Evolutionary conservation across 1,140 invertebrate species (phyloP), one percentile per base, ranked within the genome.

Genomic region (Panulirus ornatus): DNA sequence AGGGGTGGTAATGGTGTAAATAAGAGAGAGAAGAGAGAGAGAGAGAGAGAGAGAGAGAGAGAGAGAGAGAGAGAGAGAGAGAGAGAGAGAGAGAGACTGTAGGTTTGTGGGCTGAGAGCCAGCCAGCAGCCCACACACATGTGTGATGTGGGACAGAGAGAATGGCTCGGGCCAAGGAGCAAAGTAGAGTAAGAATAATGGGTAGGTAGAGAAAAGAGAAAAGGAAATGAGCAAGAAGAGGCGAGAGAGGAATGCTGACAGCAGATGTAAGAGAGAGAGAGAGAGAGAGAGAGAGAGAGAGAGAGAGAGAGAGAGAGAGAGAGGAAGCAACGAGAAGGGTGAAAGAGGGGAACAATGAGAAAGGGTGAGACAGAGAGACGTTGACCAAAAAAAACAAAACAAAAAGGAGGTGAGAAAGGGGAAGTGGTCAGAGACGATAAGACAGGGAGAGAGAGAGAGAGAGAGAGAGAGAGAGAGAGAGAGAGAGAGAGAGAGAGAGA

Each of bases 51-150:
- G 51, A 36, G 47, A 54, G 78, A 54, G 51, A 58, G 78, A 58
- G 51, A 81, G 44, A 54, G 51, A 36, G 78, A 54, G 51, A 58
- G 51, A 81, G 44, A 81, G 44, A 34, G 51, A 81, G 51, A 34
- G 51, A 30, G 51, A 38, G 44, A 58, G 78, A 81, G 44, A 51
- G 51, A 63, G 81, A 83, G 81, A 58, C 9, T 14, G 34, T 6
- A 36, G 36, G 34, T 34, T 27, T 9, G 71, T 14, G 34, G 40
- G 73, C 19, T 22, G n/a, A 54, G 51, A 54, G 3, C 11, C 11
- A 54, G 51, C 14, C 11, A 54, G 16, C 5, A 54, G n/a, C n/a
- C n/a, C 5, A 54, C 11, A 54, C 11, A 54, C 11, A 63, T n/a
- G 51, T 2, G 51, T 27, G 58, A 63, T 1, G 54, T 30, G 30